phyloP scores from a whole-genome alignment of 2,888 invertebrate genomes.

The Aphidoletes aphidimyza region DNA sequence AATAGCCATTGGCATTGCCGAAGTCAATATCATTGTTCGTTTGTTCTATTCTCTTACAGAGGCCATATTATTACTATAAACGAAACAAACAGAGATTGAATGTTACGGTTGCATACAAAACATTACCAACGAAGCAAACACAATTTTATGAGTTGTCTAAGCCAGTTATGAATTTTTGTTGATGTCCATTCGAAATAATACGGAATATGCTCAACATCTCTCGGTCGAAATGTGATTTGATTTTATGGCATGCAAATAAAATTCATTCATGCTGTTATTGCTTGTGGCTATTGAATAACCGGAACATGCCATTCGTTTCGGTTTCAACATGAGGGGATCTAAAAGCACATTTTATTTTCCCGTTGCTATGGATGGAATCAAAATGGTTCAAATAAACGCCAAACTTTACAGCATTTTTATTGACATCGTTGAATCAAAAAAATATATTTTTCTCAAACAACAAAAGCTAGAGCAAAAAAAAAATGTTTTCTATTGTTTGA shows the following conservation, averaged over 20 bases:
- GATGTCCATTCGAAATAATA: not conserved
- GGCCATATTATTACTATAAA: no score
- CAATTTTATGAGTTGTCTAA: slow-evolving; percentile 3
- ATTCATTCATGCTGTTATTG: not conserved
- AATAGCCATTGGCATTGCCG: not conserved
- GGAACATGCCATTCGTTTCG: not conserved
- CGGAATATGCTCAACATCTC: not conserved
- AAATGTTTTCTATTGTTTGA: no score
- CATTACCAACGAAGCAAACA: not conserved
- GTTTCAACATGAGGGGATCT: no score
- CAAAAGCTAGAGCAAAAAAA: no score
- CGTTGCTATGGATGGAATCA: no score
- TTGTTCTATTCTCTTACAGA: not conserved
- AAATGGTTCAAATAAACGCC: no score
- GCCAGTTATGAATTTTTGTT: not conserved
- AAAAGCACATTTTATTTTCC: not conserved
- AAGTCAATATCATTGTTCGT: not conserved
- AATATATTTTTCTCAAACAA: no score
- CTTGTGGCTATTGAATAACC: not conserved
- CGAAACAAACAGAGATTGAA: not conserved
- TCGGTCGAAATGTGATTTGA: slow-evolving; percentile 22
- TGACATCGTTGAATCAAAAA: no score
- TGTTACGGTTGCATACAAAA: not conserved
- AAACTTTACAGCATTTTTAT: no score
- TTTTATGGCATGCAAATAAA: slow-evolving; percentile 45